Conservation (phyloP, 2,797 vertebrate genomes). For the Morelia viridis region DNA sequence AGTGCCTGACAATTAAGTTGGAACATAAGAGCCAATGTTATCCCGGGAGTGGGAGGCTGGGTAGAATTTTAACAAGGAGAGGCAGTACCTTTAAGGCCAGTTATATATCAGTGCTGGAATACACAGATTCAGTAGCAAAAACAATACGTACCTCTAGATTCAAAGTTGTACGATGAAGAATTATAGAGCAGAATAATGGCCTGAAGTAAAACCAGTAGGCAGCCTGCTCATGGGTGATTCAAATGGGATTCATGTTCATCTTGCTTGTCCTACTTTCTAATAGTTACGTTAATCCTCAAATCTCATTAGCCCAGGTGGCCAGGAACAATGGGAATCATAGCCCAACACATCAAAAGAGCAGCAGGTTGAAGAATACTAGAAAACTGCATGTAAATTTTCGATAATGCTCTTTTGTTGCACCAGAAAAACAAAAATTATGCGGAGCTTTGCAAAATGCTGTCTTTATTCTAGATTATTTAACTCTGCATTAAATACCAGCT, state of each 20-base stretch:
- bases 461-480: neutral
- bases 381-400: neutral
- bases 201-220: too few relatives aligned
- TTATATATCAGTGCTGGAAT: too few relatives aligned
- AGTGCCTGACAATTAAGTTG: neutral
- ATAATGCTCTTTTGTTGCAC: neutral
- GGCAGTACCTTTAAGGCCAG: neutral
- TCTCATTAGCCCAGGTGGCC: neutral
- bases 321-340: neutral
- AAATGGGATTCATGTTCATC: neutral
- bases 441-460: neutral
- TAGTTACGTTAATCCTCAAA: neutral
- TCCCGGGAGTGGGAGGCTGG: too few relatives aligned
- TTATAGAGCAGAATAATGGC: too few relatives aligned
- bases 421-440: neutral
- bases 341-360: too few relatives aligned
- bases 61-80: accelerated
- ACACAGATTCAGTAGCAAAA: neutral
- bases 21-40: accelerated
- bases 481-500: neutral
- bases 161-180: too few relatives aligned
- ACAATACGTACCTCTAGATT: too few relatives aligned
- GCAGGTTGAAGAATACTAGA: neutral
- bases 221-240: neutral
- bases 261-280: neutral